Percentiles rank a stretch among this genome's conserved stretches.
Evolutionary conservation across 2,113 vertebrate genomes (phyloP).

Genomic region (Triplophysa siluroides): DNA sequence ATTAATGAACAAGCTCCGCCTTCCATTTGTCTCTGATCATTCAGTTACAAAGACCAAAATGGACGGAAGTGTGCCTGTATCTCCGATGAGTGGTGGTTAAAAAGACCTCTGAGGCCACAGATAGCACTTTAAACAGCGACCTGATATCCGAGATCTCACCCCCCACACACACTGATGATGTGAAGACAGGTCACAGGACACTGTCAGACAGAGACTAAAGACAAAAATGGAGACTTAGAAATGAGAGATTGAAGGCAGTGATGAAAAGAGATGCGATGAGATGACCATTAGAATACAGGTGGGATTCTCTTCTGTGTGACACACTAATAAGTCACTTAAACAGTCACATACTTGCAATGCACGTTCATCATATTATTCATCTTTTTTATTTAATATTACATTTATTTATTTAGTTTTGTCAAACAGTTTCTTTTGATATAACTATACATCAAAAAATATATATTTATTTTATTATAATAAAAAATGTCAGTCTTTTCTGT

Average conservation of each 20-base stretch:
- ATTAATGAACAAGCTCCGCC: no score
- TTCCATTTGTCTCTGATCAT: not conserved
- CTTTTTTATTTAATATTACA: no score
- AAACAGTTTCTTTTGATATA: no score
- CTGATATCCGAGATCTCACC: conserved; percentile 42
- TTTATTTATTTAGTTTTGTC: no score
- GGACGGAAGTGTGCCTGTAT: conserved; percentile 11
- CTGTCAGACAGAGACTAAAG: conserved; percentile 10
- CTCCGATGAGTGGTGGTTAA: conserved; percentile 46
- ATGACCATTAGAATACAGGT: no score
- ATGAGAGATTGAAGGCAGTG: not conserved
- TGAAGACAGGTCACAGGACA: conserved; percentile 13
- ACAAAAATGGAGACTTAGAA: not conserved
- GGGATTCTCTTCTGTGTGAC: no score
- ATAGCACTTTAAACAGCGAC: conserved; percentile 54
- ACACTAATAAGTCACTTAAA: no score
- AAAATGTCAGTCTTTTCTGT: no score
- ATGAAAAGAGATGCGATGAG: not conserved
- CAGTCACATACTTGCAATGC: no score
- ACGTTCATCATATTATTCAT: no score
- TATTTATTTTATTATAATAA: no score
- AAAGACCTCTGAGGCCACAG: conserved; percentile 53
- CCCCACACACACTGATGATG: conserved; percentile 19
- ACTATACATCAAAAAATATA: no score
- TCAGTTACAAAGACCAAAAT: conserved; percentile 4